These are phyloP conservation scores for Drosophila albomicans DNA, from an alignment of 1,140 invertebrate species.

Conservation along the genomic window DNA sequence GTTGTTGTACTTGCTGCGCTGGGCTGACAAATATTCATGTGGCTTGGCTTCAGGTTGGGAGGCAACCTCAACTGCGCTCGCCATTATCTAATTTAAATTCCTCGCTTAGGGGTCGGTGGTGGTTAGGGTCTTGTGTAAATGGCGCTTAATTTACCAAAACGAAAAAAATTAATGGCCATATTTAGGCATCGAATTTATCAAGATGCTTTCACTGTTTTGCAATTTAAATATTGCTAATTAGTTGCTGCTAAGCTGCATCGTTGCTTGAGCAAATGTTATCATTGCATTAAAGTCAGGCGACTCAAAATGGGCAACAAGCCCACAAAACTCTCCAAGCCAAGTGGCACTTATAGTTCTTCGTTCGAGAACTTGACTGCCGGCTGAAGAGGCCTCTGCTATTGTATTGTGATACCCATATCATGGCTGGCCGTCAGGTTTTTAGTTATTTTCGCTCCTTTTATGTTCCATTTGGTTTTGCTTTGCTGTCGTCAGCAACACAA, in stretches of 20 bases:
- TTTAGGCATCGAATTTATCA: conserved; percentile 63
- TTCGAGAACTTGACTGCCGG: conserved; percentile 22
- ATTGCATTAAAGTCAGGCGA: conserved; percentile 46
- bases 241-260: conserved; percentile 37
- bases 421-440: conserved; percentile 5
- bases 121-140: conserved; percentile 36
- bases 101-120: conserved; percentile 41
- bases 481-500: conserved; percentile 34
- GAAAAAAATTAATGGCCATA: conserved; percentile 64
- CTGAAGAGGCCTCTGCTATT: neutral
- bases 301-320: conserved; percentile 25
- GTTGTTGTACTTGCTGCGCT: conserved; percentile 26
- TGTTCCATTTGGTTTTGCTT: conserved; percentile 29
- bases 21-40: conserved; percentile 66
- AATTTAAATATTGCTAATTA: conserved; percentile 80
- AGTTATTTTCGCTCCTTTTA: conserved; percentile 47
- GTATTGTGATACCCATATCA: conserved; percentile 40
- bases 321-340: conserved; percentile 3
- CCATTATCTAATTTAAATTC: conserved; percentile 80
- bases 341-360: conserved; percentile 30
- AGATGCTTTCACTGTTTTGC: conserved; percentile 57
- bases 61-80: conserved; percentile 5
- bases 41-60: conserved; percentile 33
- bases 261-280: conserved; percentile 42
- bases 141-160: conserved; percentile 66